Conservation (phyloP, 1,140 invertebrate genomes). For the Lamellibrachia luymesi region DNA sequence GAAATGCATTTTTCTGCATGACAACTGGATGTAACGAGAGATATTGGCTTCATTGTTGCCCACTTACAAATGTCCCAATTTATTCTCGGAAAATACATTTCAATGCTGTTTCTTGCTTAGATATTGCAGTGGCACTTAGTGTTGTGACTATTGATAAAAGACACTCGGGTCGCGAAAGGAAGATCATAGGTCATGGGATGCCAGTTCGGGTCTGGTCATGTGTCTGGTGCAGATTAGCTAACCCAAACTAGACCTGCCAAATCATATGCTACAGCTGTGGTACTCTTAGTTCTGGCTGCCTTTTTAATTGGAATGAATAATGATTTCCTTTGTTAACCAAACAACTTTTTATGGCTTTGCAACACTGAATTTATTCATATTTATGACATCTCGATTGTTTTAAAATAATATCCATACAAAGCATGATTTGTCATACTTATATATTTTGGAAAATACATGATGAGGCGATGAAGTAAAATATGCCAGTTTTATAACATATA, state of each 20-base stretch:
- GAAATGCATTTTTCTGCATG: background rate
- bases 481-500: too few species aligned
- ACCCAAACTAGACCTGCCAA: too few species aligned
- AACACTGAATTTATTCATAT: too few species aligned
- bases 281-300: too few species aligned
- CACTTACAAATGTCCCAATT: background rate
- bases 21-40: background rate
- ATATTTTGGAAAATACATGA: too few species aligned
- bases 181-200: background rate
- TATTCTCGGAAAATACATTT: background rate
- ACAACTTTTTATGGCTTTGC: background rate
- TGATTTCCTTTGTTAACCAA: too few species aligned
- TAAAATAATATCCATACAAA: too few species aligned
- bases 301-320: too few species aligned
- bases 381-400: too few species aligned
- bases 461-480: too few species aligned
- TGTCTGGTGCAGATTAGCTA: background rate
- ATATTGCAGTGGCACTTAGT: background rate
- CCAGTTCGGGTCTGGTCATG: background rate
- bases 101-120: background rate
- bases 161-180: background rate
- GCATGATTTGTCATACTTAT: too few species aligned
- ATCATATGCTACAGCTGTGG: too few species aligned
- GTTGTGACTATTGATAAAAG: background rate
- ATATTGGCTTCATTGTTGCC: background rate